A percentile compares a stretch with the other conserved stretches of the same genome.
These are phyloP conservation scores for Tenthredo notha DNA, from an alignment of 2,888 invertebrate species.

Conservation along the genomic window DNA sequence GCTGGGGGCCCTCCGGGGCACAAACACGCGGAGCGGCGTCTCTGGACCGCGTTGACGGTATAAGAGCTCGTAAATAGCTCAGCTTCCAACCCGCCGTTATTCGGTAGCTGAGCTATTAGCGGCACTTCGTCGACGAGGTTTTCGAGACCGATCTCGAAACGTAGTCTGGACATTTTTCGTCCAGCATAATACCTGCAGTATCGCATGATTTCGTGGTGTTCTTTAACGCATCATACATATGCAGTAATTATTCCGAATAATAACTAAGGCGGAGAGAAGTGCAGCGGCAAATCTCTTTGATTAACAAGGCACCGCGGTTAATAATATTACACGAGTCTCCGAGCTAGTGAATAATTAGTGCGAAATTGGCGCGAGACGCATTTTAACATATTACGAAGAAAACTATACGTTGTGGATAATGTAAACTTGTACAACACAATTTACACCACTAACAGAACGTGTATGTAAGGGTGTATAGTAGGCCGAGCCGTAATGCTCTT, in stretches of 20 bases:
- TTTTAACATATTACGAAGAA: not conserved
- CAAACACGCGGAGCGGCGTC: constrained; percentile 9
- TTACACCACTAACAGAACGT: not conserved
- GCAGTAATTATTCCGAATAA: not conserved
- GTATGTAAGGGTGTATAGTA: constrained; percentile 8
- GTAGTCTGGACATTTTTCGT: not conserved
- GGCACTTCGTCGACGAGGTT: constrained; percentile 29
- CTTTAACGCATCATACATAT: not conserved
- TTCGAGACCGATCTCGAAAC: not conserved
- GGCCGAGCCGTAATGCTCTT: not conserved
- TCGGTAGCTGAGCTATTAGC: constrained; percentile 43
- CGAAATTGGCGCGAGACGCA: constrained; percentile 29
- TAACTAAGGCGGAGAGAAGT: not conserved
- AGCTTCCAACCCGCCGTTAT: constrained; percentile 25
- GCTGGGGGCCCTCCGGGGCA: constrained; percentile 26
- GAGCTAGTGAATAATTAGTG: constrained; percentile 26
- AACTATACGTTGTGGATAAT: not conserved
- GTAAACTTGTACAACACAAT: not conserved
- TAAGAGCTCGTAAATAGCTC: constrained; percentile 51
- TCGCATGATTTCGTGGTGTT: not conserved
- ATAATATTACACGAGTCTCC: not conserved
- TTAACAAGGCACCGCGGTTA: not conserved
- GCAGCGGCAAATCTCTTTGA: constrained; percentile 30
- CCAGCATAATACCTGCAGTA: not conserved
- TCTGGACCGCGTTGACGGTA: constrained; percentile 32